Base-by-base conservation (phyloP, 2,113 vertebrate genomes). In the Pygoscelis antarcticus region DNA sequence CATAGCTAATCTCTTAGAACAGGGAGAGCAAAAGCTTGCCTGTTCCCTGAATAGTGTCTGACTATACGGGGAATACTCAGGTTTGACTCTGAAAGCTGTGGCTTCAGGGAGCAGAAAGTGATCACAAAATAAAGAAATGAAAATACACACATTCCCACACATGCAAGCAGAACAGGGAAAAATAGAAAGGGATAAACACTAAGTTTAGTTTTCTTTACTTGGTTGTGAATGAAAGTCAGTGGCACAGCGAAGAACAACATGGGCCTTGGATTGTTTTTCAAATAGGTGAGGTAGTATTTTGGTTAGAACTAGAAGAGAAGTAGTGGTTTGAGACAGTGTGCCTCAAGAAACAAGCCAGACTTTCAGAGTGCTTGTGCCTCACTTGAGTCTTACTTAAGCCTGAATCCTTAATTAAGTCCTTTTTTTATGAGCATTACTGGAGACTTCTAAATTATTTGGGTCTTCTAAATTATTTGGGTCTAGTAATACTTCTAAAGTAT, bases 171-270 rank as follows among this genome's bases (percentile, higher is more conserved):
- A 93, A 81, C 7, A 34, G 14, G 9, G 26, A 18, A 77, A 91
- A 95, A 72, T 6, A 88, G 74, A 81, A 91, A 75, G 13, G 25
- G 14, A 79, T 64, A 87, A 96, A 89, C 27, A 96, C 8, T 66
- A 64, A 92, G 21, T 91, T 96, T 29, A 40, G 16, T 87, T 78
- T 78, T 93, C 83, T 93, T 95, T 93, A 68, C 36, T 60, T 79
- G 29, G 38, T 52, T 87, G 14, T 7, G 0, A 89, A 76, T 87
- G 25, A 75, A 96, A 95, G 51, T 58, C 38, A 87, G 5, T 74
- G 32, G 60, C 23, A 84, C 26, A 64, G 52, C 1, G 3, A 29
- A 78, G 42, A 75, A 75, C 51, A 95, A 27, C 42, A 49, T 26
- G 5, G 29, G 20, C 44, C 26, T 80, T 80, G 54, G 58, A 42